These are phyloP conservation scores for Platypus cylindrus DNA, from an alignment of 2,888 invertebrate genomes.

Conservation along the genomic window DNA sequence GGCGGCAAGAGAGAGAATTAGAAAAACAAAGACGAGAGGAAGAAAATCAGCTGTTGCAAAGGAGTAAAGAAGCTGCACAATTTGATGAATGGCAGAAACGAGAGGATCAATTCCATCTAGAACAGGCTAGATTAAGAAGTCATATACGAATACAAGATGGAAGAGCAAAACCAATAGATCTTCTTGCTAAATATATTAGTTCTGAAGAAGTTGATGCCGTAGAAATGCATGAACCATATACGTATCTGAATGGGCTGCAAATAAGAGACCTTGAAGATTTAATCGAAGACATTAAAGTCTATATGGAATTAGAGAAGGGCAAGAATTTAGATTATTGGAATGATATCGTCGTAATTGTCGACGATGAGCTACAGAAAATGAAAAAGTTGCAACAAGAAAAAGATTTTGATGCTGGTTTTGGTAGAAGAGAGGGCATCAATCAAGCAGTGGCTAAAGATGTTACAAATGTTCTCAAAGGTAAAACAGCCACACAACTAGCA, in stretches of 20 bases:
- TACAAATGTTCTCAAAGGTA: constrained; percentile 80
- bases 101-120: constrained; percentile 94
- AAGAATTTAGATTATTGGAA: constrained; percentile 88
- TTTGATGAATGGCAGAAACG: constrained; percentile 89
- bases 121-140: constrained; percentile 80
- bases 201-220: constrained; percentile 82
- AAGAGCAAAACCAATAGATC: constrained; percentile 89
- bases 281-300: constrained; percentile 90
- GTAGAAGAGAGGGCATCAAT: constrained; percentile 48
- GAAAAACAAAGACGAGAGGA: constrained; percentile 73
- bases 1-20: constrained; percentile 76
- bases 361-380: constrained; percentile 83
- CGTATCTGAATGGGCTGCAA: constrained; percentile 82
- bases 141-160: constrained; percentile 75
- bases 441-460: constrained; percentile 86
- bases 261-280: constrained; percentile 89
- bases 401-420: constrained; percentile 42
- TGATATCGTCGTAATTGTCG: constrained; percentile 89
- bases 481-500: constrained; percentile 75
- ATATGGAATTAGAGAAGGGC: constrained; percentile 82
- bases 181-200: constrained; percentile 90
- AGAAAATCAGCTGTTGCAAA: constrained; percentile 71
- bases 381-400: constrained; percentile 55
- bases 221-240: constrained; percentile 97
- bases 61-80: constrained; percentile 82